phyloP scores from a whole-genome alignment of 2,797 vertebrate genomes.

The Potorous gilbertii region DNA sequence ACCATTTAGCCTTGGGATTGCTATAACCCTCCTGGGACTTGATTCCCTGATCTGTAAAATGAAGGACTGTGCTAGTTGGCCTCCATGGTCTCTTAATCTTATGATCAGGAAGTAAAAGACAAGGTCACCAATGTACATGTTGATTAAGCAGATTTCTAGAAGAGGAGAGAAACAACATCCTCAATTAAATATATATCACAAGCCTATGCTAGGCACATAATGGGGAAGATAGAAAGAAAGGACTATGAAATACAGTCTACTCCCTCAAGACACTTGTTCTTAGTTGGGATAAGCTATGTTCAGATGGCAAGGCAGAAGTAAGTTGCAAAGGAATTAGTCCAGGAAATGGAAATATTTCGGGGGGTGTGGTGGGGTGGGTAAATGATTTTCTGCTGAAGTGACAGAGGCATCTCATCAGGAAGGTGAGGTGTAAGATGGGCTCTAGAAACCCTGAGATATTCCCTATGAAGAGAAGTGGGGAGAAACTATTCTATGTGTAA shows the following conservation, averaged over 20 bases:
- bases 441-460: neutral
- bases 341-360: neutral
- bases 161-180: neutral
- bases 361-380: neutral
- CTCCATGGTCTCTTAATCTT: neutral
- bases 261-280: neutral
- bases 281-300: neutral
- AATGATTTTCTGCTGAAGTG: neutral
- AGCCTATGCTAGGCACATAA: neutral
- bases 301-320: neutral
- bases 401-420: neutral
- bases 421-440: neutral
- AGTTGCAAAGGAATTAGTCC: neutral
- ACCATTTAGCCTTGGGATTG: neutral
- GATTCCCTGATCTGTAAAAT: neutral
- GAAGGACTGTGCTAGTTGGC: neutral
- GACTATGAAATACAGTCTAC: neutral
- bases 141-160: neutral
- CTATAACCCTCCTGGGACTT: neutral
- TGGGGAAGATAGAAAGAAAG: neutral
- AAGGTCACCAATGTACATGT: neutral
- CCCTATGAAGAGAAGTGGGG: neutral
- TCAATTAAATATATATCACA: neutral
- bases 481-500: neutral
- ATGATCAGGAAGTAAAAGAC: neutral